Evolutionary conservation across 2,797 vertebrate genomes (phyloP), one percentile per base, ranked within the genome.

Genomic region (Xiphophorus birchmanni): DNA sequence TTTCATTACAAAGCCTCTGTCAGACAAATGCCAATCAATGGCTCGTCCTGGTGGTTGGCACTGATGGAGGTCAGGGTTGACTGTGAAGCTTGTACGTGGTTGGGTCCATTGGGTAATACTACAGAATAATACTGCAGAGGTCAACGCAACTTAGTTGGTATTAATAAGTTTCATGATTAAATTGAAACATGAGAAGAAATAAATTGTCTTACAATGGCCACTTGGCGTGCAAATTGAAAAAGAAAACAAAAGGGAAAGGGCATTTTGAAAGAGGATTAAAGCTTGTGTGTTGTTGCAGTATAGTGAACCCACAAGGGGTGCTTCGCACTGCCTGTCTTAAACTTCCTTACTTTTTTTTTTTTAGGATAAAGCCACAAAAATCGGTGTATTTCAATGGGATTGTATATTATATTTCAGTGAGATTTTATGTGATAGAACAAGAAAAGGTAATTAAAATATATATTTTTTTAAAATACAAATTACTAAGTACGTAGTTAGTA

Each of bases 1-100:
- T 76, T 93, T 92, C 87, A 93, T 94, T 94, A 93, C 21, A 1
- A 69, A 47, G 44, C 80, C 45, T 86, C 84, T 29, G 84, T 92
- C 83, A 84, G 89, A 93, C 83, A 91, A 93, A 93, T 79, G 89
- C 84, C 88, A 85, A 95, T 94, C 91, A 92, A 92, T 91, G 88
- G 75, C 82, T 84, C 76, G 0, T 80, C 63, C 54, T 81, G 82
- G 87, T 73, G 80, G 88, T 82, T 35, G 79, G 83, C 77, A 81
- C 79, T 82, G 88, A 93, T 91, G 42, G 75, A 80, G 91, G 92
- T 93, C 91, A 90, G 74, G 73, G 75, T 75, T 80, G 80, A 82
- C 73, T 35, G 26, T 17, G 60, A 80, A 82, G 77, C 80, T 60
- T 77, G 81, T 82, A 78, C 78, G 77, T 75, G 78, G 60, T 54